Evolutionary conservation across 2,888 invertebrate species (phyloP).

Genomic region (Antitype chi): DNA sequence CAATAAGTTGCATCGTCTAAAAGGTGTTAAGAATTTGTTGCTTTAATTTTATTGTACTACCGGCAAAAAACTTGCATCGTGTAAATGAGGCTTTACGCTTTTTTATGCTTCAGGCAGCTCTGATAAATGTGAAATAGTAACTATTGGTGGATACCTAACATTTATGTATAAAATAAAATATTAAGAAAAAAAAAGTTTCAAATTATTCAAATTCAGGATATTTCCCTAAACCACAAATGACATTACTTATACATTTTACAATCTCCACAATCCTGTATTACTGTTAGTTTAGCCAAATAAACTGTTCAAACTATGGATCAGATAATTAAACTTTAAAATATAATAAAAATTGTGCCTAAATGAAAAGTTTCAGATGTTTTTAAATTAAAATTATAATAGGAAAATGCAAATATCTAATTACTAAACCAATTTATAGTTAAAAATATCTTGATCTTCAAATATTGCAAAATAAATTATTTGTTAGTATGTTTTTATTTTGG

Average conservation of each 20-base stretch:
- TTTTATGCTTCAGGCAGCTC: conserved; percentile 49
- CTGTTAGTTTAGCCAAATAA: background rate
- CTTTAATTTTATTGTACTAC: conserved; percentile 1
- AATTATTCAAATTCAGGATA: conserved; percentile 32
- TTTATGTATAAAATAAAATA: conserved; percentile 43
- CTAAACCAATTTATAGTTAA: background rate
- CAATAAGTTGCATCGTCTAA: background rate
- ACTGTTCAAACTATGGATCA: background rate
- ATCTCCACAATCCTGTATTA: too few species aligned
- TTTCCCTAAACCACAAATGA: background rate
- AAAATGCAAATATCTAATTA: background rate
- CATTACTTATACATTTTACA: background rate
- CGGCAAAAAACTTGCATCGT: background rate
- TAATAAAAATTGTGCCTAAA: background rate
- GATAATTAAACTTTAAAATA: background rate
- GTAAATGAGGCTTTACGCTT: conserved; percentile 35
- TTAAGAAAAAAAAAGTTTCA: conserved; percentile 43
- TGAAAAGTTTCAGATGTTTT: background rate
- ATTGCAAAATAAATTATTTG: background rate
- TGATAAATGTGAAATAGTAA: conserved; percentile 40
- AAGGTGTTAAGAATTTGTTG: background rate
- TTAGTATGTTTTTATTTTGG: background rate
- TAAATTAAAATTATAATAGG: background rate
- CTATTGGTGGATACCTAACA: conserved; percentile 24
- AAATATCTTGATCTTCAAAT: background rate